Evolutionary conservation across 2,888 invertebrate genomes (phyloP), one percentile per base, ranked within the genome.

Genomic region (Auanema freiburgensis): DNA sequence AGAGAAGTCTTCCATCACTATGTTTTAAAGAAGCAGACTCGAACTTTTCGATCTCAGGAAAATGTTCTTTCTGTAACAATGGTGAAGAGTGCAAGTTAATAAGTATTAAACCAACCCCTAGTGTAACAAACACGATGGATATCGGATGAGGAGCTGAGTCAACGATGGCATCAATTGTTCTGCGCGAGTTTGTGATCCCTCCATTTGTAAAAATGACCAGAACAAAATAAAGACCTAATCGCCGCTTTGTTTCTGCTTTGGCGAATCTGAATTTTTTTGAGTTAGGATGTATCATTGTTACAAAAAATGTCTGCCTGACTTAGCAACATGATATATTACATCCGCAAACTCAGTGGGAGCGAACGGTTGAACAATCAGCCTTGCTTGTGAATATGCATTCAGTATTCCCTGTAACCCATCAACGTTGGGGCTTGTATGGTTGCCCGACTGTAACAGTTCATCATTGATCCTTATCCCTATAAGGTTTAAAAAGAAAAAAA

Each of bases 281-380:
- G 16, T 33, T 55, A 5, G 41, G 16, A 33, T 40, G n/a, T 3
- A n/a, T 16, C n/a, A 4, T 14, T 24, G 23, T 49, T 12, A 21
- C 46, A 14, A 57, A 42, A 55, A 24, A 11, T 2, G 40, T 18
- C 1, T 46, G 18, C 1, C 78, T 73, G 72, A 86, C 85, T 81
- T 85, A 33, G 85, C 83, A 18, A 86, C 84, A 79, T 88, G 87
- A 71, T 87, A 87, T 56, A 88, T 87, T 41, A 87, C 85, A 5
- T 88, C 88, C n/a, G 88, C 85, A 79, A 88, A 88, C 77, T 88
- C 88, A 6, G 88, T 89, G 4, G 88, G 88, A 1, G 88, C 88
- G 74, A 86, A 88, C 16, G 88, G 84, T 73, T 71, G 69, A 1
- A 88, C 86, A 62, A 85, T 84, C 62, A 85, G 80, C 23, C 88